These are phyloP conservation scores for Fulica atra DNA, from an alignment of 2,113 vertebrate species.

Conservation along the genomic window DNA sequence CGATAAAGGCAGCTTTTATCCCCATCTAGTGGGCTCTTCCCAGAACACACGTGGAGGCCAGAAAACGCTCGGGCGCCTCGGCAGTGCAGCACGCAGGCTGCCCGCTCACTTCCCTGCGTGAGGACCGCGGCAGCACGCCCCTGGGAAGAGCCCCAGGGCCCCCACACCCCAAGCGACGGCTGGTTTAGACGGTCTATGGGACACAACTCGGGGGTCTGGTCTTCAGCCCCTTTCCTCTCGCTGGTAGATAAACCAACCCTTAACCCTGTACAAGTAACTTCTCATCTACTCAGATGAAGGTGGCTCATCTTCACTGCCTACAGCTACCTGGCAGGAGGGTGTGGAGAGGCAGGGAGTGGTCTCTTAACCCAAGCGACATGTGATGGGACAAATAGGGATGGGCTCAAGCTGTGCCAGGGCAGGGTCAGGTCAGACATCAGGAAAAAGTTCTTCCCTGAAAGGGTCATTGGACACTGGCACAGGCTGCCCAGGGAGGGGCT, in stretches of 20 bases:
- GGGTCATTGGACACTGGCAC: too few relatives aligned
- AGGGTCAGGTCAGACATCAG: too few relatives aligned
- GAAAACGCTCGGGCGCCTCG: accelerated
- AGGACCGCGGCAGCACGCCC: background rate
- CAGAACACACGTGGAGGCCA: background rate
- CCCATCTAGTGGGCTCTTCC: slow-evolving; percentile 46
- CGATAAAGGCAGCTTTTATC: background rate
- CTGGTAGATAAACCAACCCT: background rate
- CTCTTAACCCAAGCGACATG: too few relatives aligned
- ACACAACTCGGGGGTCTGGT: background rate
- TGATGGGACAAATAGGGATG: too few relatives aligned
- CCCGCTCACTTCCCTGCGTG: background rate
- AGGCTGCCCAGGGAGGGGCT: too few relatives aligned
- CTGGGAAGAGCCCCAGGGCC: background rate
- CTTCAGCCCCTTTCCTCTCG: background rate
- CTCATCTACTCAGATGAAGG: background rate
- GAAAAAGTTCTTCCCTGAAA: too few relatives aligned
- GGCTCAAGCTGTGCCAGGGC: too few relatives aligned
- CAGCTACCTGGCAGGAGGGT: too few relatives aligned
- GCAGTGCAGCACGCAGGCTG: background rate
- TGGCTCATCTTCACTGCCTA: background rate
- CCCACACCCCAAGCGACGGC: background rate
- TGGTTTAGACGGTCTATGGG: accelerated
- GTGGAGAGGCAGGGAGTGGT: too few relatives aligned
- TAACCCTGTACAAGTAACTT: background rate